Evolutionary conservation across 2,888 invertebrate species (phyloP).

Genomic region (Thyatira batis): DNA sequence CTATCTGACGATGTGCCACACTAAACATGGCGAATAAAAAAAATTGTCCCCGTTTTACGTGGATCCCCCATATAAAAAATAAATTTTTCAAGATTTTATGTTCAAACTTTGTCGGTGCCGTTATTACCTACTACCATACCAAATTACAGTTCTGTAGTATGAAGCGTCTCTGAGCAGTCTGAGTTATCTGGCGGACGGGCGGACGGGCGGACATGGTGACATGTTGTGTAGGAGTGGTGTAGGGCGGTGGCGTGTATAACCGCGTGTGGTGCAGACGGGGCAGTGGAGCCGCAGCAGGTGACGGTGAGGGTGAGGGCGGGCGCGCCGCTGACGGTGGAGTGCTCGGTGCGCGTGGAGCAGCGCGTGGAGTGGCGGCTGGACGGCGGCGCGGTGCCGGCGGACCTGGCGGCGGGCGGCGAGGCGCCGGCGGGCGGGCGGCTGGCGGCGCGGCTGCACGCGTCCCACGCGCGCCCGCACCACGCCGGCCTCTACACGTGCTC

Average conservation of each 20-base stretch:
- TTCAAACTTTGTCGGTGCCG: too few species aligned
- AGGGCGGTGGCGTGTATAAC: too few species aligned
- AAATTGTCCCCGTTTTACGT: too few species aligned
- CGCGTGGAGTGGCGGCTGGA: slow-evolving; percentile 52
- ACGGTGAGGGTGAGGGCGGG: slow-evolving; percentile 55
- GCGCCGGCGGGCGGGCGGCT: slow-evolving; percentile 39
- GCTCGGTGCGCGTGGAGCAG: slow-evolving; percentile 60
- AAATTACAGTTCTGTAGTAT: too few species aligned
- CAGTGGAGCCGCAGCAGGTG: slow-evolving; percentile 36
- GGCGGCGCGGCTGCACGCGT: slow-evolving; percentile 47
- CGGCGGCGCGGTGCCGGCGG: slow-evolving; percentile 50
- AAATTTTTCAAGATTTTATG: too few species aligned
- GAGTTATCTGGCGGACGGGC: slow-evolving; percentile 7
- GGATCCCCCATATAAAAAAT: too few species aligned
- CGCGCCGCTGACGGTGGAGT: slow-evolving; percentile 65
- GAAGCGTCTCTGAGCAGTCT: too few species aligned
- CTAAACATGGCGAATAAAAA: too few species aligned
- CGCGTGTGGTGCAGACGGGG: slow-evolving; percentile 27
- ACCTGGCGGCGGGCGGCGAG: slow-evolving; percentile 51
- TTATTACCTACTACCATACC: too few species aligned
- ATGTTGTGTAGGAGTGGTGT: slow-evolving; percentile 5
- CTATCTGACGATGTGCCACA: too few species aligned
- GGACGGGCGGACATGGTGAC: too few species aligned
- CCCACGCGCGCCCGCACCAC: slow-evolving; percentile 48
- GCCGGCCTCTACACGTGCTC: slow-evolving; percentile 63